Evolutionary conservation across 2,888 invertebrate species (phyloP), one percentile per base, ranked within the genome.

Genomic region (Hanleya hanleyi): DNA sequence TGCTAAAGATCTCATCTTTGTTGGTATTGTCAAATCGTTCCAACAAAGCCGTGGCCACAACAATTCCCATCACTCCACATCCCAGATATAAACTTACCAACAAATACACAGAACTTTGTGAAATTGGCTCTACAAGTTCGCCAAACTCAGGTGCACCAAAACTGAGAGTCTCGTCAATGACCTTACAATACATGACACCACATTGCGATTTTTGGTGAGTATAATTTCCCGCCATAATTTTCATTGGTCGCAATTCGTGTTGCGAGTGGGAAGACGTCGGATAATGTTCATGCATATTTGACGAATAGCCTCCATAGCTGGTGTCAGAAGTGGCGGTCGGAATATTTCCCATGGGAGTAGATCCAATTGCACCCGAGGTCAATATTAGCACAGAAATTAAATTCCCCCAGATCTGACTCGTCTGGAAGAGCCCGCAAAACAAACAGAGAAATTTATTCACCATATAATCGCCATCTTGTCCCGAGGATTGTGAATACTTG

Each of bases 361-460:
- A 12, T 38, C 76, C 57, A 51, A 64, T 9, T 75, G 77, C 49
- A 72, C 73, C 22, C 75, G 47, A 77, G 0, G 79, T 76, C 6
- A 89, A 74, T 12, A 88, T 83, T 1, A 84, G 69, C 3, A 88
- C 84, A 1, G 88, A 86, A 29, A 89, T 84, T 9, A 88, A 77
- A 71, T 89, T 87, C 18, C 88, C 89, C 88, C 88, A 88, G 12
- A 89, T 84, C 70, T 87, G 87, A 68, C 87, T 87, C 64, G 83
- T 85, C 68, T 88, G 81, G 72, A 85, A 86, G 57, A 88, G 82
- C 12, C 85, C 86, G 70, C 83, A 85, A 69, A 89, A 89, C 71
- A 89, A 85, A 18, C 88, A 87, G 84, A 87, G 88, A 76, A 87
- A 88, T 70, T 84, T 84, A 71, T 85, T 86, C 61, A 89, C 83